These are phyloP conservation scores for Corynorhinus townsendii DNA, from an alignment of 2,113 vertebrate genomes.

Conservation along the genomic window DNA sequence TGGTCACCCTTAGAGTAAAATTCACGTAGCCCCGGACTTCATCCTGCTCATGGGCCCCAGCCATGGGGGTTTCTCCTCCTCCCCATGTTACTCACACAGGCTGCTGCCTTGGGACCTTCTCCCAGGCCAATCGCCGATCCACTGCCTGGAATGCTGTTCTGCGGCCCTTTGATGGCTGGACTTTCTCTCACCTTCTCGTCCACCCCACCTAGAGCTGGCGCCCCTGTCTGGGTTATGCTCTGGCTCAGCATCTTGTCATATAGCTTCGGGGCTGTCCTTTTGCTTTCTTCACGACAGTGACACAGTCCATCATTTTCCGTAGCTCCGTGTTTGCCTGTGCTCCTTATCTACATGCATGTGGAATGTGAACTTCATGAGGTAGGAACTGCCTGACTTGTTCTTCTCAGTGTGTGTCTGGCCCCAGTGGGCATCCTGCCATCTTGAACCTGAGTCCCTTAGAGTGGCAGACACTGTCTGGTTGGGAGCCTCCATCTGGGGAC, in stretches of 20 bases:
- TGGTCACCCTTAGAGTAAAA: not conserved
- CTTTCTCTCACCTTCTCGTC: not conserved
- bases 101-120: not conserved
- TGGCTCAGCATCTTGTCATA: accelerated
- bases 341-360: not conserved
- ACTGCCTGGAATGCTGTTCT: not conserved
- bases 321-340: too few relatives aligned
- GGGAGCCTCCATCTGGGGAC: not conserved
- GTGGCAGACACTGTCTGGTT: accelerated
- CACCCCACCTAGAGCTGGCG: not conserved
- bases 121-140: accelerated
- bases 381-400: not conserved
- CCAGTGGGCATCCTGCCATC: accelerated
- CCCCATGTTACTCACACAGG: accelerated
- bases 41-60: not conserved
- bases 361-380: accelerated
- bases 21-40: not conserved
- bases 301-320: accelerated
- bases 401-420: not conserved
- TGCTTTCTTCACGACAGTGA: accelerated
- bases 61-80: accelerated
- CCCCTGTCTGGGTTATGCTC: too few relatives aligned
- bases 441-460: not conserved
- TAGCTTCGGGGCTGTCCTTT: accelerated
- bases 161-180: not conserved